Evolutionary conservation across 1,140 invertebrate genomes (phyloP), one percentile per base, ranked within the genome.

Genomic region (Papilio helenus): DNA sequence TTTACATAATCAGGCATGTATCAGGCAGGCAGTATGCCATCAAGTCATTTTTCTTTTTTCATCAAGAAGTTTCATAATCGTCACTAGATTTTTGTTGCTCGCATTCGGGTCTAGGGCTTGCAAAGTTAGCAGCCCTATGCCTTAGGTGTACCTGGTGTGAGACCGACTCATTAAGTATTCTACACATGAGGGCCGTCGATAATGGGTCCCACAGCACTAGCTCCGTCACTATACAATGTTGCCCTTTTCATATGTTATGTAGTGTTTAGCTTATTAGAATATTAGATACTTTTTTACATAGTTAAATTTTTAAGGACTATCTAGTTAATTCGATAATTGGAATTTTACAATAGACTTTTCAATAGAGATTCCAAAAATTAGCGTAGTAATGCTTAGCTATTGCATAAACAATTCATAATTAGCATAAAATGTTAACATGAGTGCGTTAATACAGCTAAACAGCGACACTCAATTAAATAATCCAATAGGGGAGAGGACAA

Each of bases 131-230:
- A 55, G 51, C 51, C 51, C 51, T 55, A 55, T 18, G 51, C 8
- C 51, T 9, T 39, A 39, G 34, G 29, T 29, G 16, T 51, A 5
- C 5, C 8, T 18, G 58, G 58, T 14, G 20, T 61, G 79, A 83
- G 88, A 89, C 87, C 87, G 89, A 88, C 87, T 89, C 84, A 90
- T 91, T 90, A 91, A 79, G 85, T 86, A 92, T 93, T 89, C 89
- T 74, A 88, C 82, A 84, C 88, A 86, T 83, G 83, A 79, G 77
- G 78, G 76, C 82, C 80, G 80, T 68, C 80, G 83, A 82, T 85
- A 87, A 85, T 87, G 20, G 72, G 72, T 74, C 42, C 72, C 42
- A n/a, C 72, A 74, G 72, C 20, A 39, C 42, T 26, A 16, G 44
- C 16, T 23, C 20, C 20, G 0, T 23, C 72, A 74, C 42, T 51